Conservation (phyloP, 2,113 vertebrate species). For the Tinamus guttatus region DNA sequence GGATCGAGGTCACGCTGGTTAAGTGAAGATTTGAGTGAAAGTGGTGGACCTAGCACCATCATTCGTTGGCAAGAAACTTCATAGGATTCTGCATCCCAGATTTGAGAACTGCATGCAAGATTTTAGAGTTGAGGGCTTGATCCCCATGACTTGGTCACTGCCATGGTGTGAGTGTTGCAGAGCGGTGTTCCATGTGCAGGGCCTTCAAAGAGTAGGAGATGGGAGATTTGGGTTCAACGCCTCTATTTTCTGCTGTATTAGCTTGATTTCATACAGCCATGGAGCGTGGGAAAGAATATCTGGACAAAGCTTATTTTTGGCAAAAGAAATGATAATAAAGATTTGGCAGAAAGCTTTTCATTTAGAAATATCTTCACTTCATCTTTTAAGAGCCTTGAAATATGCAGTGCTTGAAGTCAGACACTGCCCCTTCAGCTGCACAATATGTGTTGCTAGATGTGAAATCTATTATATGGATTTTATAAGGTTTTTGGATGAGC, state of each 20-base stretch:
- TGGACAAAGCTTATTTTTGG: background rate
- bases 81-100: background rate
- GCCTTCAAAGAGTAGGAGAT: background rate
- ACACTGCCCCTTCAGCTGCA: background rate
- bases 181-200: background rate
- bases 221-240: background rate
- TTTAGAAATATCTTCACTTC: background rate
- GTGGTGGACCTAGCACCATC: background rate
- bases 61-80: no score
- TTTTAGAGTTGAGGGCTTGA: no score
- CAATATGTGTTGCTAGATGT: rapidly evolving
- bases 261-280: background rate
- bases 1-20: background rate
- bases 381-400: background rate
- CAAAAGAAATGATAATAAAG: rapidly evolving
- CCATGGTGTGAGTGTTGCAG: background rate
- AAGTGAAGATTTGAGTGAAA: background rate
- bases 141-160: no score
- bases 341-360: background rate
- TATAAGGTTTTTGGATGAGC: background rate
- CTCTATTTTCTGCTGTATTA: background rate
- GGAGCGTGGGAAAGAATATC: rapidly evolving
- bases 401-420: background rate
- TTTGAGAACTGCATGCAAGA: background rate
- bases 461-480: rapidly evolving